Evolutionary conservation across 2,888 invertebrate genomes (phyloP).

Genomic region (Oithona nana): DNA sequence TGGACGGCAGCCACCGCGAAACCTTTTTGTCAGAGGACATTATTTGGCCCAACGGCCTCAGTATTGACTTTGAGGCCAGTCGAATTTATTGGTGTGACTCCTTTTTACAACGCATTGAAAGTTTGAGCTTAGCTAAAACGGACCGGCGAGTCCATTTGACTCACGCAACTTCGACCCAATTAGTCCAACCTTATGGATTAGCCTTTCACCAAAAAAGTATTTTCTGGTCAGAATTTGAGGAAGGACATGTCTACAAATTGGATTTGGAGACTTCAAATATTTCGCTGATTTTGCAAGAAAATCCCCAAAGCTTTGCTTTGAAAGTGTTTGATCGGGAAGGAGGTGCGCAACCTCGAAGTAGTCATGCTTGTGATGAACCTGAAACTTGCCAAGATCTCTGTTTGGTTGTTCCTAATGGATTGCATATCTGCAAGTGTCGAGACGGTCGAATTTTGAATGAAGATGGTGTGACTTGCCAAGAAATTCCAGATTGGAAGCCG

Average conservation of each 20-base stretch:
- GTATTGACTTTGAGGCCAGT: slow-evolving; percentile 38
- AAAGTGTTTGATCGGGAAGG: slow-evolving; percentile 37
- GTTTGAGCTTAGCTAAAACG: slow-evolving; percentile 22
- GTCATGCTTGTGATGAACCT: slow-evolving; percentile 20
- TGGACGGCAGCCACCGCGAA: slow-evolving; percentile 48
- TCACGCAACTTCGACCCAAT: slow-evolving; percentile 24
- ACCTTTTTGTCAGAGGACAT: slow-evolving; percentile 36
- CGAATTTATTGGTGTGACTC: slow-evolving; percentile 54
- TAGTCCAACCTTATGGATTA: slow-evolving; percentile 48
- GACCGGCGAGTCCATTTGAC: not conserved
- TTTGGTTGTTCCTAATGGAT: slow-evolving; percentile 38
- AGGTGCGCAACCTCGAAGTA: not conserved
- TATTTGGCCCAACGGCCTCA: slow-evolving; percentile 56
- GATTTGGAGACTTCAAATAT: slow-evolving; percentile 31
- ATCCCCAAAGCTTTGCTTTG: slow-evolving; percentile 32
- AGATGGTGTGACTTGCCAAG: slow-evolving; percentile 31
- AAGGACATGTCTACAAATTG: slow-evolving; percentile 38
- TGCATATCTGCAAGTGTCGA: slow-evolving; percentile 38
- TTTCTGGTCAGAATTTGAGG: slow-evolving; percentile 49
- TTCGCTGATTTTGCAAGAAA: slow-evolving; percentile 25
- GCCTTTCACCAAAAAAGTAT: slow-evolving; percentile 42
- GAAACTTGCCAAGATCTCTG: slow-evolving; percentile 48
- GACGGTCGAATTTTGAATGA: slow-evolving; percentile 36
- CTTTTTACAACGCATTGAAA: slow-evolving; percentile 44
- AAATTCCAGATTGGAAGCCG: slow-evolving; percentile 26